Base-by-base conservation (phyloP, 2,888 invertebrate species). In the Hyppa rectilinea region DNA sequence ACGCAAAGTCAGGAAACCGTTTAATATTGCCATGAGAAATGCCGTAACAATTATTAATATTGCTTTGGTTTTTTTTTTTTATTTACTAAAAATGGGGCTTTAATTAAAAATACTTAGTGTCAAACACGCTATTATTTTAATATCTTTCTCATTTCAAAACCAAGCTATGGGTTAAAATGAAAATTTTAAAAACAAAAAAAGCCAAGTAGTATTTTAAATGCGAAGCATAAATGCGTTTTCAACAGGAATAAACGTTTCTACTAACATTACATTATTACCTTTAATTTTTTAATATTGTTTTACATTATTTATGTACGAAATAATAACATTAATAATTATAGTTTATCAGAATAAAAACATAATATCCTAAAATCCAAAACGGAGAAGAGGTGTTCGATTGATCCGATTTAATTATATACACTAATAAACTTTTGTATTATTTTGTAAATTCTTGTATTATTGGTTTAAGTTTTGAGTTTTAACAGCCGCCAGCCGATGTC, bases 291-390 rank as follows among this genome's bases (percentile, higher is more conserved):
- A 5, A 59, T 26, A 14, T 40, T 14, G 26, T 31, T 34, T 56
- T 49, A 76, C 70, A 59, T 20, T 50, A 78, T 78, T 78, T 72
- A 79, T 78, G 82, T 78, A 79, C 82, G 78, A 78, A 81, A 72
- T 67, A 50, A 77, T 78, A 78, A 78, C 81, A n/a, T n/a, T n/a
- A 81, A 71, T 67, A 43, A 67, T 70, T 52, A 64, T 50, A 76
- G 43, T 64, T 75, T 75, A 75, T 80, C 53, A 64, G 78, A 71
- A 56, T 60, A 65, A 59, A 64, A 59, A 55, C 47, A 36, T 67
- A 71, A 68, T 60, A 79, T 45, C 9, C 58, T 67, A 61, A 55
- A 50, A 60, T 60, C 63, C 81, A 81, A 81, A 61, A 62, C 31
- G 58, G 26, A 60, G 43, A 31, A 34, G 50, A 59, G 60, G 53